phyloP scores from a whole-genome alignment of 2,113 vertebrate genomes.

The Narcine bancroftii region DNA sequence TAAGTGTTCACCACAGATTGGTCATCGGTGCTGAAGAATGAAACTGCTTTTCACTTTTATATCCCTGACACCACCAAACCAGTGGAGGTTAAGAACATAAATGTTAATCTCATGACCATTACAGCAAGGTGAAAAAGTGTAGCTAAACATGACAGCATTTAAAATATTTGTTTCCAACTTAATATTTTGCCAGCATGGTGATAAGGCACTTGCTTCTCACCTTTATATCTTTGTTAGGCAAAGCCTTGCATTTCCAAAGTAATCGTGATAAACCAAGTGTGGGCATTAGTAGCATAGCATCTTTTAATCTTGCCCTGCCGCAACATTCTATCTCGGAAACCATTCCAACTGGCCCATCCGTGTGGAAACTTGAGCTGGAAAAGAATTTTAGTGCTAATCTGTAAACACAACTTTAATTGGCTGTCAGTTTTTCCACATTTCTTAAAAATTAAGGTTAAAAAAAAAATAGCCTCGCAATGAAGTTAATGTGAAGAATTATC shows the following conservation, averaged over 20 bases:
- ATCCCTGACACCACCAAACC: not conserved
- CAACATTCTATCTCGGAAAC: not conserved
- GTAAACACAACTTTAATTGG: slow-evolving; percentile 28
- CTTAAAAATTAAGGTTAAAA: not conserved
- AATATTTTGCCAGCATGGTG: slow-evolving; percentile 6
- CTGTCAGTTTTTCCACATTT: not conserved
- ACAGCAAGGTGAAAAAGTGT: not conserved
- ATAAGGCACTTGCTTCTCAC: slow-evolving; percentile 33
- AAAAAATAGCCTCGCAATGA: not conserved
- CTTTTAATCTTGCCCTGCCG: not conserved
- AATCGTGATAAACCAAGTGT: not conserved
- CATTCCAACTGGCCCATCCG: not conserved
- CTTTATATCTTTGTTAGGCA: slow-evolving; percentile 8
- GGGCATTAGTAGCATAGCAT: not conserved
- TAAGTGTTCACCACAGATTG: not conserved
- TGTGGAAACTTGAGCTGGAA: slow-evolving; percentile 22
- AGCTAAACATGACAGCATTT: not conserved
- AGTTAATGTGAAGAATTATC: not conserved
- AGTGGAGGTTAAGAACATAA: not conserved
- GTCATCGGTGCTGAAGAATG: slow-evolving; percentile 26
- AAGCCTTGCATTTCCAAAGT: slow-evolving; percentile 25
- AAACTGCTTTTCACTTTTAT: slow-evolving; percentile 15
- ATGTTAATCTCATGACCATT: not conserved
- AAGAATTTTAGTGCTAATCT: slow-evolving; percentile 14
- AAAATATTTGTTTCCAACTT: not conserved